Base-by-base conservation (phyloP, 2,888 invertebrate species). In the Lasius platythorax region DNA sequence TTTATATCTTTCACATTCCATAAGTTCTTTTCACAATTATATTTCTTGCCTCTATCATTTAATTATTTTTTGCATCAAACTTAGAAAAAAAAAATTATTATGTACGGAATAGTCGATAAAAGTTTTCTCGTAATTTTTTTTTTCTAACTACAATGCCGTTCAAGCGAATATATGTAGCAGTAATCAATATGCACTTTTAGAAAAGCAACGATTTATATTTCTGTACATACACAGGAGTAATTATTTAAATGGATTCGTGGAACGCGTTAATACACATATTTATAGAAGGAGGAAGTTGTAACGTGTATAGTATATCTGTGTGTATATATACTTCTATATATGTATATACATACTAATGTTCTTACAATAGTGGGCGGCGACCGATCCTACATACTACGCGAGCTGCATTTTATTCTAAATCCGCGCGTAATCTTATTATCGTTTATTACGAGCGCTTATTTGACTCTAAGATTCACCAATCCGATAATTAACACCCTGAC, bases 211-310 rank as follows among this genome's bases (percentile, higher is more conserved):
- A 28, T 78, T 58, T 74, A 66, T 64, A 64, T 50, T 15, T n/a
- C 12, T 66, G 46, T 72, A 73, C 28, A 64, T 72, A 73, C 28
- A 64, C 66, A 63, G 40, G 70, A 74, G 63, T 85, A 87, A 89
- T 91, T 83, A 88, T 86, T 85, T 87, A 85, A 92, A 87, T 87
- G 89, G 88, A 87, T 89, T 89, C 87, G 79, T 67, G 74, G 79
- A 86, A 89, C 66, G 85, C 64, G 86, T 84, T 37, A 63, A 18
- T n/a, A 40, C 33, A 33, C 11, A 6, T 18, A 33, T 73, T n/a
- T 63, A n/a, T 56, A n/a, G n/a, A 53, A 33, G 81, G 58, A 67
- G 66, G 46, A 33, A 67, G 6, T 37, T 46, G 46, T 68, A 72
- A 70, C 66, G 58, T 43, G 63, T 63, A 73, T 75, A 85, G 2